Evolutionary conservation across 2,888 invertebrate species (phyloP).

Genomic region (Polydrusus tereticollis): DNA sequence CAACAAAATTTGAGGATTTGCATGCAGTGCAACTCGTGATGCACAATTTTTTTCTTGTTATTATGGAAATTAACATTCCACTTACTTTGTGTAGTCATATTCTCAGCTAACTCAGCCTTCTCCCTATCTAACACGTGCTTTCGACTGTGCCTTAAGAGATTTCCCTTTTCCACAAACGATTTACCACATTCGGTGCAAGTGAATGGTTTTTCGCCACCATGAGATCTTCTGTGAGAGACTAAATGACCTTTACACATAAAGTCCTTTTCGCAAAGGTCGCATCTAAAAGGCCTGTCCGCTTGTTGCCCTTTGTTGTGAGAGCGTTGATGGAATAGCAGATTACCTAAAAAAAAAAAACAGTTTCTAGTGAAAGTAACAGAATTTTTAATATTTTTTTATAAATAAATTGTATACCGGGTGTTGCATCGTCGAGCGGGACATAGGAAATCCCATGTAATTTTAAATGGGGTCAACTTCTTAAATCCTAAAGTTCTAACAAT

Average conservation of each 20-base stretch:
- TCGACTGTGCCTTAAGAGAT: slow-evolving; percentile 80
- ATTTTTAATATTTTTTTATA: too few relatives aligned
- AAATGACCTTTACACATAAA: slow-evolving; percentile 91
- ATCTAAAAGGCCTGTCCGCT: slow-evolving; percentile 74
- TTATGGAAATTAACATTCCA: background rate
- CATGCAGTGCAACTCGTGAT: too few relatives aligned
- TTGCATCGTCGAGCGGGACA: too few relatives aligned
- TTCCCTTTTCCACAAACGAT: slow-evolving; percentile 85
- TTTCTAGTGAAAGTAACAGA: too few relatives aligned
- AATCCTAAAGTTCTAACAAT: too few relatives aligned
- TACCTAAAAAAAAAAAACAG: slow-evolving; percentile 59
- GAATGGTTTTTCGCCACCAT: slow-evolving; percentile 75
- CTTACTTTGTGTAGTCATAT: slow-evolving; percentile 25
- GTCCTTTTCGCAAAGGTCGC: slow-evolving; percentile 87
- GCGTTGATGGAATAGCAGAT: slow-evolving; percentile 87
- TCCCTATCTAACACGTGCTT: slow-evolving; percentile 69
- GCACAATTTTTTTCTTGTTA: background rate
- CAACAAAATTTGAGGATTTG: background rate
- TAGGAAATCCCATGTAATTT: too few relatives aligned
- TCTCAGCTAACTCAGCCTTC: slow-evolving; percentile 37
- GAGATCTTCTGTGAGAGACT: slow-evolving; percentile 85
- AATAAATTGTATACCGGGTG: too few relatives aligned
- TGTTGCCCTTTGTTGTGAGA: slow-evolving; percentile 81
- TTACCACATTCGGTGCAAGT: slow-evolving; percentile 81
- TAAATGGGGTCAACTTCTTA: too few relatives aligned